Conservation (phyloP, 2,113 vertebrate genomes). For the Stomatorhinus ivindoensis region DNA sequence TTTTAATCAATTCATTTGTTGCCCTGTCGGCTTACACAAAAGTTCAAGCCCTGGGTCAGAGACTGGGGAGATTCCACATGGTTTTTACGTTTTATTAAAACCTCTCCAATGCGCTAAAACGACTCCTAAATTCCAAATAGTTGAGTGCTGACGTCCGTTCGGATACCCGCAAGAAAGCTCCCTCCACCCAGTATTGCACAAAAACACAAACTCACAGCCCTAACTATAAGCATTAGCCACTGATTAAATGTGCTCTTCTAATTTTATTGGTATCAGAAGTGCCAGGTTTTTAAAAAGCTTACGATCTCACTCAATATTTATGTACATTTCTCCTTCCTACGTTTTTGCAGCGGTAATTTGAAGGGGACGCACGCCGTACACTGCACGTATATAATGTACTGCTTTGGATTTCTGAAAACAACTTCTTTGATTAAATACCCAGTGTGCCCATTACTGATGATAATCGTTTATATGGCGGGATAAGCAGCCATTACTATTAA, state of each 20-base stretch:
- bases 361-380: not conserved
- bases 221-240: not conserved
- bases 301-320: not conserved
- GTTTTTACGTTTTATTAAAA: not conserved
- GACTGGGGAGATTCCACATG: not conserved
- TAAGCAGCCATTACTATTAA: not conserved
- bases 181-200: not conserved
- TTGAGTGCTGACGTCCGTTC: not conserved
- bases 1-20: constrained; percentile 12
- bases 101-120: not conserved
- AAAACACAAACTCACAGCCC: not conserved
- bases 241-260: not conserved
- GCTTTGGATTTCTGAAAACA: not conserved
- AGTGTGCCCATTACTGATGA: not conserved
- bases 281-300: not conserved
- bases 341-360: not conserved
- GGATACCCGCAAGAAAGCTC: not conserved
- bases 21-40: not conserved
- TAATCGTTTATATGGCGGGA: not conserved
- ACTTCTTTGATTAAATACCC: not conserved
- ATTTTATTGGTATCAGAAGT: not conserved
- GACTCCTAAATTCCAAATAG: not conserved
- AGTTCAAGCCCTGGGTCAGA: not conserved
- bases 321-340: not conserved
- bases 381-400: not conserved